Evolutionary conservation across 1,140 invertebrate genomes (phyloP).

Genomic region (Monomorium pharaonis): DNA sequence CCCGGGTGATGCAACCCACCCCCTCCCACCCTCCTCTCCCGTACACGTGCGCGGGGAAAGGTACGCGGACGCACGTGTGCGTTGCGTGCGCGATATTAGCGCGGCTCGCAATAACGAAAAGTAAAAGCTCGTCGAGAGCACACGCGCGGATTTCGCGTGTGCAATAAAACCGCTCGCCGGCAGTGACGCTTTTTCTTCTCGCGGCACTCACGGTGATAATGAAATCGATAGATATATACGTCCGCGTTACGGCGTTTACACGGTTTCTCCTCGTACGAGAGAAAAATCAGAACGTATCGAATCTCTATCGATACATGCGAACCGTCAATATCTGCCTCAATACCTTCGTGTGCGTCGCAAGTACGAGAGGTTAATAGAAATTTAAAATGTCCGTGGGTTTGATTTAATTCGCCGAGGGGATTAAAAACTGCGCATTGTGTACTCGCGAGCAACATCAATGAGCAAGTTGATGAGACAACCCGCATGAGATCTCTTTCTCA

Average conservation of each 20-base stretch:
- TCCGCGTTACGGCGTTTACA: neutral
- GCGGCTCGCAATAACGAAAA: conserved; percentile 25
- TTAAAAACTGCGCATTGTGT: conserved; percentile 20
- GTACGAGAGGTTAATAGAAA: neutral
- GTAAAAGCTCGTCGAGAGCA: conserved; percentile 15
- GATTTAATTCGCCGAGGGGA: neutral
- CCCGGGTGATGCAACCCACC: conserved; percentile 4
- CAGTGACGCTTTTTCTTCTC: neutral
- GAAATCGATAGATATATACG: no score
- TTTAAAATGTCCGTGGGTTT: neutral
- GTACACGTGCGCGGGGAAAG: neutral
- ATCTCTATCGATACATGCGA: neutral
- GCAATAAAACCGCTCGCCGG: neutral
- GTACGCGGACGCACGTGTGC: neutral
- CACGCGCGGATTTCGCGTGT: neutral
- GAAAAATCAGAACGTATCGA: neutral
- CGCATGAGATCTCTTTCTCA: conserved; percentile 32
- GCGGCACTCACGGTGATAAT: neutral
- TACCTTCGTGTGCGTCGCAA: neutral
- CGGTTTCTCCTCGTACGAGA: neutral
- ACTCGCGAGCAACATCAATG: neutral
- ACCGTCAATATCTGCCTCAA: neutral
- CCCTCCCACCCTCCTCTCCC: neutral
- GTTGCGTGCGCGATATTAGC: neutral
- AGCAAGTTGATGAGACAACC: conserved; percentile 36